Evolutionary conservation across 2,888 invertebrate genomes (phyloP).

Genomic region (Melinaea marsaeus): DNA sequence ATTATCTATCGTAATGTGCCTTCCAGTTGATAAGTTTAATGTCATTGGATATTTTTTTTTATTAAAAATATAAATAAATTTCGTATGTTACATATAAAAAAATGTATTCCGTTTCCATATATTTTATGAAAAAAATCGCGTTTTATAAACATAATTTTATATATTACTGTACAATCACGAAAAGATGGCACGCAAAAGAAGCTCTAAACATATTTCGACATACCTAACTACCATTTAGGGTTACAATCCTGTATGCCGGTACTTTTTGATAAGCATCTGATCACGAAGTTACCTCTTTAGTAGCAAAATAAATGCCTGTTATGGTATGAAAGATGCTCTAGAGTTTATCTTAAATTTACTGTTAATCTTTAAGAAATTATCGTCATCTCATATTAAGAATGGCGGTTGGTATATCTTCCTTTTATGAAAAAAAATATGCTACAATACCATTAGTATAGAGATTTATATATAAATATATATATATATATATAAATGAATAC

Average conservation of each 20-base stretch:
- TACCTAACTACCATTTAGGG: constrained; percentile 38
- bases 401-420: constrained; percentile 20
- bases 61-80: no score
- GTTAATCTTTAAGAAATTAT: constrained; percentile 32
- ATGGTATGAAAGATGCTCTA: constrained; percentile 36
- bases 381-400: constrained; percentile 27
- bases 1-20: constrained; percentile 51
- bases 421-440: constrained; percentile 16
- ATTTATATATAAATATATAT: not conserved
- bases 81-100: no score
- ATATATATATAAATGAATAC: not conserved
- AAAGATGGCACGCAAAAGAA: constrained; percentile 28
- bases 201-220: constrained; percentile 37
- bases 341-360: constrained; percentile 34
- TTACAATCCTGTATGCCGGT: constrained; percentile 37
- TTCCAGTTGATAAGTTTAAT: constrained; percentile 53
- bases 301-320: constrained; percentile 39
- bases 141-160: constrained; percentile 18
- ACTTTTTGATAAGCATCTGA: constrained; percentile 39
- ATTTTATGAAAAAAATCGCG: constrained; percentile 8
- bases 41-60: constrained; percentile 21
- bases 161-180: constrained; percentile 28
- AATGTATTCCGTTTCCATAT: not conserved
- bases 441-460: not conserved
- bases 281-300: constrained; percentile 39